Evolutionary conservation across 2,888 invertebrate species (phyloP).

Genomic region (Lathronympha strigana): DNA sequence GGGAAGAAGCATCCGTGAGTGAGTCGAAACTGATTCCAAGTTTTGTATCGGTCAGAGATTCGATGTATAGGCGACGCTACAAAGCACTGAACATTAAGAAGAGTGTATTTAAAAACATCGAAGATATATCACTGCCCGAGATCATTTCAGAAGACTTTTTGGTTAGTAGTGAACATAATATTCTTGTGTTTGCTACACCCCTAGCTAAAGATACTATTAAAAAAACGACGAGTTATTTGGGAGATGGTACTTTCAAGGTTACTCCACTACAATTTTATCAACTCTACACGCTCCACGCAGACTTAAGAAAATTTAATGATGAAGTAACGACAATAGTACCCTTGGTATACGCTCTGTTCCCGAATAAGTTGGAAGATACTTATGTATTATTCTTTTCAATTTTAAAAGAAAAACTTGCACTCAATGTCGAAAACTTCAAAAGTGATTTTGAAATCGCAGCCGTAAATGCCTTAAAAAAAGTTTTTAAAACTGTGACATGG

Average conservation of each 20-base stretch:
- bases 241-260: conserved; percentile 7
- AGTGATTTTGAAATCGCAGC: no score
- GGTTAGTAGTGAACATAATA: neutral
- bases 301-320: neutral
- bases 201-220: neutral
- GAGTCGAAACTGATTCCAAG: no score
- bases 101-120: no score
- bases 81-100: no score
- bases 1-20: no score
- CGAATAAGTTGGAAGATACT: conserved; percentile 7
- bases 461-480: neutral
- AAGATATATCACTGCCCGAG: no score
- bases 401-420: neutral
- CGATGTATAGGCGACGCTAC: no score
- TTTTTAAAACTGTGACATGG: neutral
- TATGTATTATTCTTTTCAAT: neutral
- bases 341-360: neutral
- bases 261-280: neutral
- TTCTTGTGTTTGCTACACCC: neutral
- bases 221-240: neutral
- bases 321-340: neutral
- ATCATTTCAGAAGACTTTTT: no score
- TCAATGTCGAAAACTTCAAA: neutral
- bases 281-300: conserved; percentile 6
- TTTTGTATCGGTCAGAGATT: no score